Base-by-base conservation (phyloP, 2,113 vertebrate species). In the Grus americana region DNA sequence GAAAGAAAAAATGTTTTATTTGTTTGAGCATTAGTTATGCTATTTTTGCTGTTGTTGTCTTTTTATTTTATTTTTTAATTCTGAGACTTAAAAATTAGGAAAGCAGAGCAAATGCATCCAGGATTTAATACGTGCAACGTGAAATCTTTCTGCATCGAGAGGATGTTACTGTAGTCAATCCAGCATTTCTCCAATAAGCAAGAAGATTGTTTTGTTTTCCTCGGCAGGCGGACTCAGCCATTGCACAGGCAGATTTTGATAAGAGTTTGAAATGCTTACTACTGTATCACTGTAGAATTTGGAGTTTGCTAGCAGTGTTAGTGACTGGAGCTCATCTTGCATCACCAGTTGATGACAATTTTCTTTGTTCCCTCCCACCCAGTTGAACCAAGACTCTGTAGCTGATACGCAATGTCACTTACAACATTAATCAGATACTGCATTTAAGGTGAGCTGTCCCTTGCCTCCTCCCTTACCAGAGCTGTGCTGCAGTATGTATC, bases 401-500 rank as follows among this genome's bases (percentile, higher is more conserved):
- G 98, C 98, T 98, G 98, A 98, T 98, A 98, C 98, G 98, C 98
- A 99, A 98, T 98, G 98, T 98, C 98, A 98, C 97, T 98, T 98
- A 98, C 98, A 98, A 98, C 98, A 98, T 99, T 99, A 99, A 98
- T 98, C 99, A 98, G 98, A 98, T 98, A 98, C 98, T 98, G 98
- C 98, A 97, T 98, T 98, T 98, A 98, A 97, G 97, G 98, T 99
- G 98, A 98, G 98, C 98, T 92, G 96, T 98, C 97, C 98, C 97
- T 96, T 98, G 97, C 98, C 97, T 98, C 97, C 97, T 97, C 97
- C 97, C 96, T 97, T 95, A 83, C 96, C 86, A 96, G 97, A 80
- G 97, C 97, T 96, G 97, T 97, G 97, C 97, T 98, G 98, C 96
- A 97, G 96, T 84, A 97, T 98, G 97, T 97, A 96, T 97, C 97